Base-by-base conservation (phyloP, 2,888 invertebrate species). In the Hedya salicella region DNA sequence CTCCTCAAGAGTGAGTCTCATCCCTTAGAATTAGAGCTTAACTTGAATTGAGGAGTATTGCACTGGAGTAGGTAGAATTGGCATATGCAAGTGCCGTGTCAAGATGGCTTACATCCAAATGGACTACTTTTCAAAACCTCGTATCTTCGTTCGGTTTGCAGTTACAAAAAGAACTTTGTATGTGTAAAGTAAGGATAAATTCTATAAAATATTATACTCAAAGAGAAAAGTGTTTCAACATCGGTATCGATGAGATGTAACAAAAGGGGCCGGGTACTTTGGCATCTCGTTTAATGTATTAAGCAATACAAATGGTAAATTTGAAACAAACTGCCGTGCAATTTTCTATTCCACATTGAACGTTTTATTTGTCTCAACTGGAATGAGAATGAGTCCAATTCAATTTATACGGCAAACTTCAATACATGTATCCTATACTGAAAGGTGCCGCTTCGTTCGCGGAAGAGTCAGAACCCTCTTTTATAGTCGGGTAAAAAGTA, bases 71-170 rank as follows among this genome's bases (percentile, higher is more conserved):
- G 69, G 69, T 73, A 44, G 40, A 57, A 59, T 59, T 44, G 65
- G 73, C 68, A 69, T 69, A 72, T 69, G 69, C 71, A 68, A 69
- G 71, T 69, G 68, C 66, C 68, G 69, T 69, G 71, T 70, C 71
- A 71, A 60, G 68, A 71, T 78, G 78, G 78, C 77, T 70, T 54
- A 61, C 68, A 64, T 78, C 78, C 78, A 77, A 78, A 75, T 46
- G 19, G 57, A 57, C 46, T n/a, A 9, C n/a, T 32, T 17, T 32
- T n/a, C 19, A 17, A 17, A 57, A 57, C 57, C 30, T 57, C 57
- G 9, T 44, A 13, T 46, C 9, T 19, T 1, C 17, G 2, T n/a
- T 17, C 44, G 17, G 1, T 19, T n/a, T 17, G 4, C 3, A 13
- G n/a, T 32, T 19, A 8, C 17, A 57, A 32, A 46, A 32, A 2